Conservation (phyloP, 2,888 invertebrate genomes). For the Agonopterix arenella region DNA sequence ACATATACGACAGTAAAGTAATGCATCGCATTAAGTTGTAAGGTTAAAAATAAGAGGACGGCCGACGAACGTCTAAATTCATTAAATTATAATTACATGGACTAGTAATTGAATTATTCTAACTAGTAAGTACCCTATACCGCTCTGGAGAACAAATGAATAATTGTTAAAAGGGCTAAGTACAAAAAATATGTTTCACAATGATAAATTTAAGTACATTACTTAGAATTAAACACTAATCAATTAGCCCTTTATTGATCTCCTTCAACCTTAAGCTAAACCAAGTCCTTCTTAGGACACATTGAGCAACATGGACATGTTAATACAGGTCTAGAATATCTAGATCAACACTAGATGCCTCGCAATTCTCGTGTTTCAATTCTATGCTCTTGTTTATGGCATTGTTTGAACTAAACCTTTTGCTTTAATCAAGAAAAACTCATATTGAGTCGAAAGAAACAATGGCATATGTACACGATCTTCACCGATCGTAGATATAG, state of each 20-base stretch:
- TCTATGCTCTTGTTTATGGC: background rate
- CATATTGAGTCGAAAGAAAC: conserved; percentile 15
- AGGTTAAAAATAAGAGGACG: conserved; percentile 17
- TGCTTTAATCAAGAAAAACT: conserved; percentile 17
- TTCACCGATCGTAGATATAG: too few species aligned
- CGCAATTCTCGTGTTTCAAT: background rate
- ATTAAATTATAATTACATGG: conserved; percentile 71
- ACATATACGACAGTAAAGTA: too few species aligned
- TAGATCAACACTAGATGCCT: background rate
- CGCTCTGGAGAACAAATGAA: conserved; percentile 61
- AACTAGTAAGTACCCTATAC: conserved; percentile 76
- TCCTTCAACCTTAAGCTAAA: conserved; percentile 62
- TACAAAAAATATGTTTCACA: conserved; percentile 26
- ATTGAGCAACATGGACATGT: conserved; percentile 74
- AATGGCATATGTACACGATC: too few species aligned
- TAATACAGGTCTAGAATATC: conserved; percentile 37
- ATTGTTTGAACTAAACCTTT: background rate
- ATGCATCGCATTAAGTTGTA: too few species aligned
- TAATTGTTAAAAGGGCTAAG: conserved; percentile 39
- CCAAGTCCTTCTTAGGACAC: conserved; percentile 52
- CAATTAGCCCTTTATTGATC: conserved; percentile 57
- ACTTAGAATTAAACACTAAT: conserved; percentile 44
- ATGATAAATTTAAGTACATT: conserved; percentile 29
- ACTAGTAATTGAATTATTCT: conserved; percentile 76
- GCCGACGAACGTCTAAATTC: conserved; percentile 61